A percentile compares a stretch with the other conserved stretches of the same genome.
phyloP scores from a whole-genome alignment of 2,113 vertebrate species.

The Capricornis sumatraensis region DNA sequence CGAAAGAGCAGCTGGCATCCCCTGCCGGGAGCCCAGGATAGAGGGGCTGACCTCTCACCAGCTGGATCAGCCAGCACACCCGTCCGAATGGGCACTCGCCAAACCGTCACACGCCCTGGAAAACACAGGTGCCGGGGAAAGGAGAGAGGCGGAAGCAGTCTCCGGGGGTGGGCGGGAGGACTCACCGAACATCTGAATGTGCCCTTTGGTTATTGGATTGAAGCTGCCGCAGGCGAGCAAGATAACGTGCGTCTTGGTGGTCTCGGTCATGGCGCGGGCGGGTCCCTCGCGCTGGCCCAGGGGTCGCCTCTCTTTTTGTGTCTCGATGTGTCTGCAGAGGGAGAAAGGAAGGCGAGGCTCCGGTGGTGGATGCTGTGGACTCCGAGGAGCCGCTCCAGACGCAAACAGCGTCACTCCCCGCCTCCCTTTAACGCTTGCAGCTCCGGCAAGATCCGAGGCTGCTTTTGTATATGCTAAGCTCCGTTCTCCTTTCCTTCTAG shows the following conservation, averaged over 20 bases:
- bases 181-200: conserved; percentile 99
- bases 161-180: conserved; percentile 29
- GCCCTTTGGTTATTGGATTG: conserved; percentile 97
- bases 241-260: conserved; percentile 94
- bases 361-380: conserved; percentile 76
- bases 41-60: neutral
- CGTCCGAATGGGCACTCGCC: conserved; percentile 22
- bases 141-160: conserved; percentile 17
- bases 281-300: conserved; percentile 21
- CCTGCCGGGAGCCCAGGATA: neutral
- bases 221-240: conserved; percentile 97
- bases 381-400: conserved; percentile 76
- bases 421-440: conserved; percentile 71
- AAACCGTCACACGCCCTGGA: neutral
- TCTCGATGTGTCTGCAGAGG: conserved; percentile 78
- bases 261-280: conserved; percentile 88
- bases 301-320: conserved; percentile 65
- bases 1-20: neutral
- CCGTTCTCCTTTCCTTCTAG: neutral
- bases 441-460: conserved; percentile 35
- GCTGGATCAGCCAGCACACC: neutral
- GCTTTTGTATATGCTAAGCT: conserved; percentile 27
- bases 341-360: conserved; percentile 80
- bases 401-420: conserved; percentile 72
- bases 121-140: conserved; percentile 4